Base-by-base conservation (phyloP, 2,797 vertebrate species). In the Dipus sagitta region DNA sequence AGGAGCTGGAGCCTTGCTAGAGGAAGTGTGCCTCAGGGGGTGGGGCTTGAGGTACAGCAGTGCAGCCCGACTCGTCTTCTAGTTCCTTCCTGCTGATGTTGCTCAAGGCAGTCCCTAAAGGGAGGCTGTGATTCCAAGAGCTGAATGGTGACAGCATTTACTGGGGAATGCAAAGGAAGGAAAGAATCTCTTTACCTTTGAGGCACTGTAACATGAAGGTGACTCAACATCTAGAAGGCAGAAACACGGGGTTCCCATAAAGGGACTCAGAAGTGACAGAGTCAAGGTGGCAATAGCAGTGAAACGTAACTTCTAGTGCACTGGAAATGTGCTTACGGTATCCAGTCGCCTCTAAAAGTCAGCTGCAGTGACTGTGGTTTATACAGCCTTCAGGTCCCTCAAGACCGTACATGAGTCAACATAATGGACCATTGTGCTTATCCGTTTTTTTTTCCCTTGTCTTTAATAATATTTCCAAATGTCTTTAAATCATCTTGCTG, bases 371-470 rank as follows among this genome's bases (percentile, higher is more conserved):
- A 70, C 58, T 64, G 21, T 30, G 54, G 5, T 1, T 4, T 26
- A 23, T 17, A 14, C 11, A 54, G 28, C 14, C 54, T 32, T 54
- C 5, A 7, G 15, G 38, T 71, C 28, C 54, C 32, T 54, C 5
- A 7, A 12, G 38, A 67, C 28, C 9, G 23, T n/a, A 24, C 26
- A 14, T 10, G 60, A 65, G 26, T 94, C 10, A 54, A 34, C 24
- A 34, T 4, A n/a, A 23, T 38, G 32, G 38, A 72, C 13, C 0
- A 0, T 67, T n/a, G n/a, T 38, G n/a, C 62, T 12, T 52, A 60
- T 92, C 42, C 23, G 18, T 92, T 77, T 64, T 92, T 77, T 64
- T 86, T 32, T 71, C 38, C 38, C 38, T 91, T 92, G 9, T 67
- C 23, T 93, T 42, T 80, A 64, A 58, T 80, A 68, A 72, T 68